Evolutionary conservation across 2,797 vertebrate genomes (phyloP).

Genomic region (Adelosebastes latens): DNA sequence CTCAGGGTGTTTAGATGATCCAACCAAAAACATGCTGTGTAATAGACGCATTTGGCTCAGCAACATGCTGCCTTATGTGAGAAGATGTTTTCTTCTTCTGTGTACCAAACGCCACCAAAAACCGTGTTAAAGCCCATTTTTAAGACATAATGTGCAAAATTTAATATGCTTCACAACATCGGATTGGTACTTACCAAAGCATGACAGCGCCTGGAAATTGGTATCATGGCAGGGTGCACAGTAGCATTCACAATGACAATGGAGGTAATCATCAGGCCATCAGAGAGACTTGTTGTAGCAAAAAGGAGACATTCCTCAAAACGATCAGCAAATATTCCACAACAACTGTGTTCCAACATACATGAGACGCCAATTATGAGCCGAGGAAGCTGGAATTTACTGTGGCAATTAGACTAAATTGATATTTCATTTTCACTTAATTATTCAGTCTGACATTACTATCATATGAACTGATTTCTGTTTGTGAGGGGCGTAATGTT

Average conservation of each 20-base stretch:
- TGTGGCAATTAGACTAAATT: conserved; percentile 13
- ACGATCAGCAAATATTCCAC: background rate
- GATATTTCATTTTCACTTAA: conserved; percentile 7
- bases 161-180: conserved; percentile 34
- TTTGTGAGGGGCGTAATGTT: background rate
- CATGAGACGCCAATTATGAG: conserved; percentile 24
- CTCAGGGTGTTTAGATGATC: background rate
- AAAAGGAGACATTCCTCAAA: conserved; percentile 19
- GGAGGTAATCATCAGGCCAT: conserved; percentile 51
- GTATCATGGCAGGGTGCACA: conserved; percentile 49
- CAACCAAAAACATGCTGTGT: conserved; percentile 11
- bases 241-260: conserved; percentile 48
- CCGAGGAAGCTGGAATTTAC: background rate
- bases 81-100: conserved; percentile 8
- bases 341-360: background rate
- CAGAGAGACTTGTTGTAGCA: conserved; percentile 26
- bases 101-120: conserved; percentile 23
- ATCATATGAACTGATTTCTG: background rate
- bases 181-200: conserved; percentile 50
- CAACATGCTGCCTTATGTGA: background rate
- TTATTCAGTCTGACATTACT: background rate
- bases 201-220: conserved; percentile 50
- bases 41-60: conserved; percentile 12
- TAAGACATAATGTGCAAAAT: conserved; percentile 37
- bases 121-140: conserved; percentile 30